phyloP scores from a whole-genome alignment of 2,888 invertebrate genomes.

The Palloptera scutellata region DNA sequence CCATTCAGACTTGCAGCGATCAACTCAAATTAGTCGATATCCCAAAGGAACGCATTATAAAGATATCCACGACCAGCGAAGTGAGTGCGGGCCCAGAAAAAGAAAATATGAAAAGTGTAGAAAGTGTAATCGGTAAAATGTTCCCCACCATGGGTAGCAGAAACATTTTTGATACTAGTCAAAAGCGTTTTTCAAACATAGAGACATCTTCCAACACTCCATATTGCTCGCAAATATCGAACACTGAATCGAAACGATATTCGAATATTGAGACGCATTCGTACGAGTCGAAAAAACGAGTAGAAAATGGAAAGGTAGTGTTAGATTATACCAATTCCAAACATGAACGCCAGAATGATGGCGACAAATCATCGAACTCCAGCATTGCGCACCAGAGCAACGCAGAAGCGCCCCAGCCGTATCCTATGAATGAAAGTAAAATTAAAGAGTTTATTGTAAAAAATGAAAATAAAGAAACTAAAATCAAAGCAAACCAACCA shows the following conservation, averaged over 20 bases:
- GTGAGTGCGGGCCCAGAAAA: conserved; percentile 18
- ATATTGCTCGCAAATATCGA: conserved; percentile 44
- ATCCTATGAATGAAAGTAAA: conserved; percentile 10
- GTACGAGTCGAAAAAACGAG: conserved; percentile 56
- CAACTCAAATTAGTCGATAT: neutral
- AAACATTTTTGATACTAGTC: conserved; percentile 53
- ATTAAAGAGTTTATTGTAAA: neutral
- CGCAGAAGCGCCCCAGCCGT: neutral
- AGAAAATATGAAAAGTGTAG: conserved; percentile 46
- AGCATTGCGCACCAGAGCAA: conserved; percentile 16
- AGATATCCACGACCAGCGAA: neutral
- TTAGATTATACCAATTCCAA: conserved; percentile 56
- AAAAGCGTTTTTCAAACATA: conserved; percentile 61
- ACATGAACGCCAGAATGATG: conserved; percentile 47
- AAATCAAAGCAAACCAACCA: conserved; percentile 38
- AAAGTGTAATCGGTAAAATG: conserved; percentile 53
- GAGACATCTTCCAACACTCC: conserved; percentile 43
- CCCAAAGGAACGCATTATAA: neutral
- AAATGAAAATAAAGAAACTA: conserved; percentile 8
- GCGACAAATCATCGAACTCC: conserved; percentile 38
- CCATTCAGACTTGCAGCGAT: neutral
- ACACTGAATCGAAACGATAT: conserved; percentile 55
- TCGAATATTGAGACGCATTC: conserved; percentile 61
- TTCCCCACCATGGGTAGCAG: conserved; percentile 52
- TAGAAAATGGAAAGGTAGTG: conserved; percentile 61